phyloP scores from a whole-genome alignment of 37 sponge, comb jelly and placozoan species.

The Ephydatia muelleri region DNA sequence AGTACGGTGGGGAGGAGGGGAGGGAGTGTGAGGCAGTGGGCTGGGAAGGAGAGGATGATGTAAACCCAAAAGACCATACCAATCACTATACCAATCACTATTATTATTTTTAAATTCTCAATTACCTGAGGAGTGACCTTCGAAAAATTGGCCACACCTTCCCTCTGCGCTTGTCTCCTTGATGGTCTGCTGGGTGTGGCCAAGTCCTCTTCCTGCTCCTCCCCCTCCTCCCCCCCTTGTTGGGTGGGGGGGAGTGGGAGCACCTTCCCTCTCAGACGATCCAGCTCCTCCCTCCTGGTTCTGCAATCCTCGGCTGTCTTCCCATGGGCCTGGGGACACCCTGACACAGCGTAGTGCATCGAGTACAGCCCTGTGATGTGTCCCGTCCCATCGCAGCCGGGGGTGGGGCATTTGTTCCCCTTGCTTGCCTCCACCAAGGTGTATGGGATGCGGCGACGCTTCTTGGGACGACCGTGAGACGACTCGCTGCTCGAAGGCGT shows the following conservation, averaged over 20 bases:
- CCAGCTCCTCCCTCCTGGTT: constrained; percentile 49
- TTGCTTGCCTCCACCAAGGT: constrained; percentile 81
- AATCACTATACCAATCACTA: too few species aligned
- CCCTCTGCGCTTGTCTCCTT: neutral
- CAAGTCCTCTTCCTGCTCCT: constrained; percentile 2
- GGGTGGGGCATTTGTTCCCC: constrained; percentile 76
- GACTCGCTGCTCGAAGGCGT: neutral
- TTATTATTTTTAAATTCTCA: too few species aligned
- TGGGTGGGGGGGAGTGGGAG: neutral
- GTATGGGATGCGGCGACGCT: constrained; percentile 67
- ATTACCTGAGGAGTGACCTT: neutral
- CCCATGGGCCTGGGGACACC: constrained; percentile 71
- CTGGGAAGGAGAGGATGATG: neutral
- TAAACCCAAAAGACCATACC: too few species aligned
- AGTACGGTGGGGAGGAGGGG: neutral
- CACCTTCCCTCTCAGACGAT: constrained; percentile 26
- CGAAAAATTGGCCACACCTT: neutral
- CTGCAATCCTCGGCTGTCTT: constrained; percentile 66
- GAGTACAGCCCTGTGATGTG: constrained; percentile 69
- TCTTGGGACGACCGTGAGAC: constrained; percentile 6
- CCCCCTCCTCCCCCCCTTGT: constrained; percentile 14
- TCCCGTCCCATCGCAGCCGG: constrained; percentile 75
- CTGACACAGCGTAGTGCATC: constrained; percentile 80
- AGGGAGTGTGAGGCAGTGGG: neutral
- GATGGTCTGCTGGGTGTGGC: neutral